Evolutionary conservation across 92 coral and sea anemone genomes (phyloP), one percentile per base, ranked within the genome.

Genomic region (Hydrozoanthus gracilis): DNA sequence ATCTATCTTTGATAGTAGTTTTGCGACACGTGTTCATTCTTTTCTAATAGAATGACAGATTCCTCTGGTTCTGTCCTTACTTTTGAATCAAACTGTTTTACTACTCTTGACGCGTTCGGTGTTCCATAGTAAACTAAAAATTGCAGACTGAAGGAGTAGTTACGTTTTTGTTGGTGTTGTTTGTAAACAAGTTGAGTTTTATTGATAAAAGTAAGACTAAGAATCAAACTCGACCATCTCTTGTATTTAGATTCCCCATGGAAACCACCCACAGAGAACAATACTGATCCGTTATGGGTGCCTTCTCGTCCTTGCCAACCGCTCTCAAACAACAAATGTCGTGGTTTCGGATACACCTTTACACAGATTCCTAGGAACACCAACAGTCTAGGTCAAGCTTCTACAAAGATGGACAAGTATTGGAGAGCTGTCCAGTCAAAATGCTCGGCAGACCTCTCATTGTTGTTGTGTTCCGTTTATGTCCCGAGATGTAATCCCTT

Each of bases 391-490:
- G 6, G 16, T 17, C 16, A 15, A 15, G 72, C n/a, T 16, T 47
- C 15, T 9, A 4, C 56, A 79, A 56, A 7, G 9, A 46, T 79
- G 7, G 1, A 79, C 72, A 79, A 47, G 7, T 79, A 79, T 45
- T 61, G 84, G 84, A 55, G 54, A 15, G 52, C 16, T 0, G 84
- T 79, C 55, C 73, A 44, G 3, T 45, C 84, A 14, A 61, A 79
- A 14, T 79, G 84, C 71, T 79, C 84, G 8, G n/a, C 84, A 79
- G 84, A 79, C 11, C 71, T 79, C 46, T 60, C 35, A 9, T 49
- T 79, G n/a, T 49, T 79, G 2, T 15, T 79, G 27, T 79, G 84
- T 13, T 79, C 84, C 13, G 58, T 61, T 8, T 79, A 79, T 55
- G 44, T 18, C 17, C 84, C 84, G 45, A 60, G 71, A 60, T 79